phyloP scores from a whole-genome alignment of 2,888 invertebrate species.

The Drosophila stalkeri region DNA sequence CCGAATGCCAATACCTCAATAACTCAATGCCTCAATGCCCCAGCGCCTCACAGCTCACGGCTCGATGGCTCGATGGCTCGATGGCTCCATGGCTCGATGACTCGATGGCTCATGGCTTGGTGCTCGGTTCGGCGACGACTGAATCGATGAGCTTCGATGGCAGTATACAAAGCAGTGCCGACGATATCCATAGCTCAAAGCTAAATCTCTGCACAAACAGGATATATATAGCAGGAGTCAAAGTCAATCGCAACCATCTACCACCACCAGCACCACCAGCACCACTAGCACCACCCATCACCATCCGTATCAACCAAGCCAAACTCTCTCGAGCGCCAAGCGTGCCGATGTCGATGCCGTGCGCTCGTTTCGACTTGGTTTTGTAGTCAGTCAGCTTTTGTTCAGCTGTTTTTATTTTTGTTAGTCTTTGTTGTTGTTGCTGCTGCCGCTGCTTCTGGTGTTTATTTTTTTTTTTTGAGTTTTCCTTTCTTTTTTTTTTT shows the following conservation, averaged over 20 bases:
- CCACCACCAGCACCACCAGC: neutral
- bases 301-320: conserved; percentile 26
- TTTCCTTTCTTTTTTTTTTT: conserved; percentile 1
- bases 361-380: conserved; percentile 74
- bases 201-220: conserved; percentile 81
- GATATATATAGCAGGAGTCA: conserved; percentile 70
- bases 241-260: conserved; percentile 60
- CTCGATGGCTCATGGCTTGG: conserved; percentile 19
- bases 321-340: conserved; percentile 45
- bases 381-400: conserved; percentile 74
- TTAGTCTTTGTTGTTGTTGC: conserved; percentile 9
- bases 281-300: neutral
- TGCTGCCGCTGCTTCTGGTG: conserved; percentile 21
- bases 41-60: conserved; percentile 17
- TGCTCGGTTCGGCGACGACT: conserved; percentile 21
- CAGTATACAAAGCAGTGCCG: conserved; percentile 47
- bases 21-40: conserved; percentile 38
- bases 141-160: conserved; percentile 71
- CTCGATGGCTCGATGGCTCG: neutral
- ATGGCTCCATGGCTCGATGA: conserved; percentile 3
- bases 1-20: conserved; percentile 21
- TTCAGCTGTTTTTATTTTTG: conserved; percentile 45
- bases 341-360: conserved; percentile 62
- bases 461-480: conserved; percentile 30
- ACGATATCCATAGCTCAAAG: conserved; percentile 83